A percentile compares a stretch with the other conserved stretches of the same genome.
Evolutionary conservation across 2,888 invertebrate genomes (phyloP).

Genomic region (Ceraclea dissimilis): DNA sequence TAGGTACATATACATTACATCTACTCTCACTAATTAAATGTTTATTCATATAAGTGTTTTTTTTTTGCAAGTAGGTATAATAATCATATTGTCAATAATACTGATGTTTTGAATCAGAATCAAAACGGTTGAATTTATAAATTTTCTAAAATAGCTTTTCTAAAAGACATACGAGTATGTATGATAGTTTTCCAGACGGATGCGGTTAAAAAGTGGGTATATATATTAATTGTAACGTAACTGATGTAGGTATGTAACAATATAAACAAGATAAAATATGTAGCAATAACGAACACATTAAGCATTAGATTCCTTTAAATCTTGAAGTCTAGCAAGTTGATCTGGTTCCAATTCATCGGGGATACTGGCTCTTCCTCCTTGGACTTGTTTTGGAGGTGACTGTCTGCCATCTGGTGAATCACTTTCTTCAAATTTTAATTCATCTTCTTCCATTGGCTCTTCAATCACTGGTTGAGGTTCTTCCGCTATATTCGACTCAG

Average conservation of each 20-base stretch:
- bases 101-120: too few species aligned
- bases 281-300: conserved; percentile 35
- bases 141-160: too few species aligned
- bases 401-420: conserved; percentile 45
- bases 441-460: conserved; percentile 28
- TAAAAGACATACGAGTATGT: too few species aligned
- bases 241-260: neutral
- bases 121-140: too few species aligned
- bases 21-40: too few species aligned
- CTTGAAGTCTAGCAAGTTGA: conserved; percentile 79
- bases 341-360: conserved; percentile 86
- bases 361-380: conserved; percentile 74
- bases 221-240: too few species aligned
- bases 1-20: too few species aligned
- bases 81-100: neutral
- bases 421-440: conserved; percentile 50
- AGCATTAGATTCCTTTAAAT: conserved; percentile 87
- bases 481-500: conserved; percentile 24
- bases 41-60: too few species aligned
- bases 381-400: conserved; percentile 57
- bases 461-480: conserved; percentile 19
- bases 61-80: neutral
- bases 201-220: too few species aligned
- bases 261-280: neutral
- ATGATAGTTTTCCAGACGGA: too few species aligned